phyloP scores from a whole-genome alignment of 1,140 invertebrate species.

The Mamestra configurata region DNA sequence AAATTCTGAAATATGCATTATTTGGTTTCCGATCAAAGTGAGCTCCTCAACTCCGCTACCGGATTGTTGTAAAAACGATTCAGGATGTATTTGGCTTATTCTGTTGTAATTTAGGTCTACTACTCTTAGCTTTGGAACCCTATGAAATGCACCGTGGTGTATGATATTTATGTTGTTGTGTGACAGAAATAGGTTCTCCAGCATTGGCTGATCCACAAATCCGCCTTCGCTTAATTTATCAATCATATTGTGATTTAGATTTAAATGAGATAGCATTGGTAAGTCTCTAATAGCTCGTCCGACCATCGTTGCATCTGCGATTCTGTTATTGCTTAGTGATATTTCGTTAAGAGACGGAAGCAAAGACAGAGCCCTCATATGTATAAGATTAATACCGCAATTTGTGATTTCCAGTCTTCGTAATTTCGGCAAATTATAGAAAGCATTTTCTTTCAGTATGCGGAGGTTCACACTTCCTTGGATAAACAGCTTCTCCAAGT shows the following conservation, averaged over 20 bases:
- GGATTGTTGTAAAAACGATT: conserved; percentile 92
- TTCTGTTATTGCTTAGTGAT: conserved; percentile 91
- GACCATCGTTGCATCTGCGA: conserved; percentile 93
- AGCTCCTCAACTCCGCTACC: conserved; percentile 93
- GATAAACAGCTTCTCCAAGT: conserved; percentile 92
- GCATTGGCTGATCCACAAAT: conserved; percentile 93
- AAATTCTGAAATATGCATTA: conserved; percentile 92
- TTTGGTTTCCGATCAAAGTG: conserved; percentile 92
- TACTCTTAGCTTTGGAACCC: conserved; percentile 91
- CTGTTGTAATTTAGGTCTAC: conserved; percentile 94
- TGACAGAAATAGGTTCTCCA: conserved; percentile 91
- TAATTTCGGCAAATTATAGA: conserved; percentile 92
- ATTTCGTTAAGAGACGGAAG: conserved; percentile 92
- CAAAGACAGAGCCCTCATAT: conserved; percentile 92
- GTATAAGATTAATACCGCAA: conserved; percentile 93
- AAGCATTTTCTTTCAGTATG: conserved; percentile 91
- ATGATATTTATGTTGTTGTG: conserved; percentile 93
- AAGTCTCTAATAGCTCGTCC: conserved; percentile 93
- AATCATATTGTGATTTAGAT: conserved; percentile 92
- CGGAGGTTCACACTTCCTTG: conserved; percentile 90
- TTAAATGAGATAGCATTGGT: conserved; percentile 90
- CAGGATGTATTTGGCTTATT: conserved; percentile 93
- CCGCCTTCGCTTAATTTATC: conserved; percentile 92
- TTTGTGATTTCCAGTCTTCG: conserved; percentile 92
- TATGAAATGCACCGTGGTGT: conserved; percentile 93